Conservation (phyloP, 2,113 vertebrate genomes). For the Brachyistius frenatus region DNA sequence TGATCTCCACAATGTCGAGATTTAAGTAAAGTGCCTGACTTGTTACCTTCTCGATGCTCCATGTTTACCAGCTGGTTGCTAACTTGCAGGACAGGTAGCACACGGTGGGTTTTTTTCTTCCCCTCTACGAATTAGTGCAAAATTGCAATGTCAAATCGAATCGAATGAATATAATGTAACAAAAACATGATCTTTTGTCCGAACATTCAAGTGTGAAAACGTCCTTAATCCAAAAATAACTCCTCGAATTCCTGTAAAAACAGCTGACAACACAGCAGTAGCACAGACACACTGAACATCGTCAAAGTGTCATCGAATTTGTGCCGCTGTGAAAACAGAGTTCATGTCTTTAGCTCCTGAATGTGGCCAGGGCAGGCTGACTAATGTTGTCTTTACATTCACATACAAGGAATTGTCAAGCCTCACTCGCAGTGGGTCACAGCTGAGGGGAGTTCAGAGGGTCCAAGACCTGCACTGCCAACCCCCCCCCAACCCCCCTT, state of each 20-base stretch:
- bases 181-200: too few species aligned
- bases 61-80: background rate
- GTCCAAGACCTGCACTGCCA: constrained; percentile 64
- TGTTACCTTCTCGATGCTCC: constrained; percentile 1
- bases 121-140: too few species aligned
- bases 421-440: constrained; percentile 62
- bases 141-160: too few species aligned
- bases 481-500: constrained; percentile 48
- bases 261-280: background rate
- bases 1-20: background rate
- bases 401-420: constrained; percentile 69
- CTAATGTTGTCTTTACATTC: constrained; percentile 67
- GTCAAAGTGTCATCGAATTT: constrained; percentile 29
- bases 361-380: constrained; percentile 17
- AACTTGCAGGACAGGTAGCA: background rate
- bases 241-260: constrained; percentile 12
- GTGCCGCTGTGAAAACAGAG: constrained; percentile 20
- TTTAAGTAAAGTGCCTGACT: background rate
- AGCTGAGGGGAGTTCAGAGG: constrained; percentile 74
- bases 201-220: background rate
- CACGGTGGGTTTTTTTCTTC: too few species aligned
- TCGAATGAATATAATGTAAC: too few species aligned
- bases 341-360: constrained; percentile 17
- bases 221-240: constrained; percentile 16
- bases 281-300: constrained; percentile 9